Evolutionary conservation across 2,888 invertebrate genomes (phyloP).

Genomic region (Chaetoderma sp.): DNA sequence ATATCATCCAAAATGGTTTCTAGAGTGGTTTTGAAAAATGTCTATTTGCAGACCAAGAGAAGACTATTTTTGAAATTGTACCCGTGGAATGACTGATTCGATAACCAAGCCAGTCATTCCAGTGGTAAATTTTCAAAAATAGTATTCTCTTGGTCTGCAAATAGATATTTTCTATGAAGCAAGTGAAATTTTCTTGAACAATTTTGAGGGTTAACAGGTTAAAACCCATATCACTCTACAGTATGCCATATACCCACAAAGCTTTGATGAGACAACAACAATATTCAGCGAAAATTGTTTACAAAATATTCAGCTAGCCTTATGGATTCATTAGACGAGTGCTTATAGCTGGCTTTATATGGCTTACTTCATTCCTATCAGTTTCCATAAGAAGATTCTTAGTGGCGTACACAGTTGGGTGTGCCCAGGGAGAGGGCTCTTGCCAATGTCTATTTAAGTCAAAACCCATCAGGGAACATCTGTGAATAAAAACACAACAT

Average conservation of each 20-base stretch:
- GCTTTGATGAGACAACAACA: not conserved
- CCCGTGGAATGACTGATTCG: too few species aligned
- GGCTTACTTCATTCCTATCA: conserved; percentile 81
- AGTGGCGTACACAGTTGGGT: conserved; percentile 89
- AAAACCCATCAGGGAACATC: conserved; percentile 87
- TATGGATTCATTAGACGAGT: not conserved
- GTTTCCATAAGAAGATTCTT: conserved; percentile 83
- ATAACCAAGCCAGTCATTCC: too few species aligned
- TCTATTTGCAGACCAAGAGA: too few species aligned
- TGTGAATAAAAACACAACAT: conserved; percentile 56
- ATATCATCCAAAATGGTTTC: too few species aligned
- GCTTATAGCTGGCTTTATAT: not conserved
- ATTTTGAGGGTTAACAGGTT: too few species aligned
- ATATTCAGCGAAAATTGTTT: not conserved
- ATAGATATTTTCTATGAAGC: too few species aligned
- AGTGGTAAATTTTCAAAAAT: too few species aligned
- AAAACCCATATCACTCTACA: not conserved
- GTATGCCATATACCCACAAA: not conserved
- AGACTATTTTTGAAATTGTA: too few species aligned
- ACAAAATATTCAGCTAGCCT: not conserved
- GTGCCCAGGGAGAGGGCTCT: conserved; percentile 88
- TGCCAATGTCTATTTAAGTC: conserved; percentile 96
- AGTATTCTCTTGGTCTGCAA: too few species aligned
- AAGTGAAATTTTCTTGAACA: too few species aligned
- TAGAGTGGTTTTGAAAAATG: too few species aligned